phyloP scores from a whole-genome alignment of 2,113 vertebrate species.

The Thalassarche chlororhynchos region DNA sequence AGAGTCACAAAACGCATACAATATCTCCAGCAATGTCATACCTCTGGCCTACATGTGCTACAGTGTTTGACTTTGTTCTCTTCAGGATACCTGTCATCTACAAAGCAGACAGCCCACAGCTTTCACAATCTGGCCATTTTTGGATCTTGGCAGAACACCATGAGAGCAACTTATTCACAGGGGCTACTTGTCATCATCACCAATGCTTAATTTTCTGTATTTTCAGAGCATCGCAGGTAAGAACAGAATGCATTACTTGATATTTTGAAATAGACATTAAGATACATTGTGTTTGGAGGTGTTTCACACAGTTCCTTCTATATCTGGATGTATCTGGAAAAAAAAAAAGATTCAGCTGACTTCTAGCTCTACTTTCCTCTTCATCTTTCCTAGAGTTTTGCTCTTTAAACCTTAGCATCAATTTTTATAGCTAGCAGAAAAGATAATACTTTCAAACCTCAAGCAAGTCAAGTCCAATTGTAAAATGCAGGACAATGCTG shows the following conservation, averaged over 20 bases:
- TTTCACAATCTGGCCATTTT: slow-evolving; percentile 29
- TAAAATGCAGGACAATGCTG: background rate
- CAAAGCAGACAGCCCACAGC: slow-evolving; percentile 10
- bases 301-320: background rate
- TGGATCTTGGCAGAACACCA: background rate
- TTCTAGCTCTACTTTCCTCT: background rate
- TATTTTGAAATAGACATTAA: background rate
- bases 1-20: background rate
- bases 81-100: background rate
- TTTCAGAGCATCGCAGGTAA: background rate
- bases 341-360: background rate
- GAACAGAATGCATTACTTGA: background rate
- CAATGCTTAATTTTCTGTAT: background rate
- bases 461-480: background rate
- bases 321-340: background rate
- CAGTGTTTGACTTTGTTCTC: slow-evolving; percentile 25
- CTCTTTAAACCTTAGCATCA: background rate
- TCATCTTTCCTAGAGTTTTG: background rate
- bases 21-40: background rate
- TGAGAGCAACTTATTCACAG: background rate
- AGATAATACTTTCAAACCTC: background rate
- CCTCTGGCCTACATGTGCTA: background rate
- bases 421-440: background rate
- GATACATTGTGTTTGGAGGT: background rate
- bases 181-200: background rate